Evolutionary conservation across 2,797 vertebrate species (phyloP), one percentile per base, ranked within the genome.

Genomic region (Thunnus albacares): DNA sequence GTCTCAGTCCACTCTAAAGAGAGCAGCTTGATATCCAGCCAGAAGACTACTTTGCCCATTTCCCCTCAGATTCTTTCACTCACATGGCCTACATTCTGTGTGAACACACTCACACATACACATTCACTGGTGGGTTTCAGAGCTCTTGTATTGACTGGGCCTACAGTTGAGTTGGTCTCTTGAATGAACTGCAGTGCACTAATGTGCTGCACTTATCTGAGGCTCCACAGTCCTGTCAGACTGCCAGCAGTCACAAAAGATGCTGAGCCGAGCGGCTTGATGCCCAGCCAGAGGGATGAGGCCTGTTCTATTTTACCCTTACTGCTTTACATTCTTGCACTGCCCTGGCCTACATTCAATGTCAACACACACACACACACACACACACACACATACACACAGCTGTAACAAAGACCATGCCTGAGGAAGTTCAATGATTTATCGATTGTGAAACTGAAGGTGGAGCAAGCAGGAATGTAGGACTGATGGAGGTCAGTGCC

Each of bases 271-370:
- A 71, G 82, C n/a, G 47, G 38, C 64, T 71, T 56, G 49, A 81
- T 69, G 55, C 43, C 45, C 64, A 70, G 77, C 79, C 75, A 86
- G 61, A 79, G 43, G 68, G 81, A 77, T 26, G 72, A 63, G 63
- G 66, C 17, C 75, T 41, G 52, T 28, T 64, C 75, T 55, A 6
- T 68, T 75, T 78, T 61, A 71, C 20, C 68, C 65, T 26, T 12
- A 28, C 82, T 86, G 70, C 66, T 90, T 85, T 82, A 67, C 74
- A 90, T 87, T 81, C 87, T 79, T 22, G 75, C 78, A 79, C 65
- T 82, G 68, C 24, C 71, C 59, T 58, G 82, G 76, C 89, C 87
- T 62, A 84, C 66, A 86, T 84, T 64, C 68, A 81, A 35, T 62
- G 11, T 14, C 53, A 41, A 60, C 20, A 51, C 57, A 51, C 18